phyloP scores from a whole-genome alignment of 2,888 invertebrate species.

The Ennomos quercinarius region DNA sequence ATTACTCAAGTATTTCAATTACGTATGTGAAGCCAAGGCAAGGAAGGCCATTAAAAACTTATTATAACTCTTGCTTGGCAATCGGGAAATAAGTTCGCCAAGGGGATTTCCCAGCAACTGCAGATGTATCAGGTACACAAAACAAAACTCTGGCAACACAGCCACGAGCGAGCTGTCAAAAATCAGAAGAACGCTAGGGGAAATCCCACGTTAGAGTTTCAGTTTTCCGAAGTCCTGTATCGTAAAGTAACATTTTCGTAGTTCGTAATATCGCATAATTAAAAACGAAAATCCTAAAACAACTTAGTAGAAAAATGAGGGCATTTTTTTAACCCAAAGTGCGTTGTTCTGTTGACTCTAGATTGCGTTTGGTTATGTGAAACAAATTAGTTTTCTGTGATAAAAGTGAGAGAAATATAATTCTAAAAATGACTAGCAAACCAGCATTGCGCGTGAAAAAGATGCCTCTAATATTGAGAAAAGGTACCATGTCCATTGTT shows the following conservation, averaged over 20 bases:
- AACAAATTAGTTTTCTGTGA: slow-evolving; percentile 3
- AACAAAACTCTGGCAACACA: background rate
- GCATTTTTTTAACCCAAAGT: background rate
- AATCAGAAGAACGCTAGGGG: background rate
- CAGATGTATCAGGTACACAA: background rate
- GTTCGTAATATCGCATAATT: no score
- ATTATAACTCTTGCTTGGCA: no score
- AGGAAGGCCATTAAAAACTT: no score
- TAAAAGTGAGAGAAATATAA: slow-evolving; percentile 4
- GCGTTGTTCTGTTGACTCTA: no score
- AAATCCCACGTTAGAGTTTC: background rate
- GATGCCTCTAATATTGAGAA: slow-evolving; percentile 4
- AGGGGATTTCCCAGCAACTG: no score
- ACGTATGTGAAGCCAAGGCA: no score
- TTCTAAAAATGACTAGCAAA: slow-evolving; percentile 10
- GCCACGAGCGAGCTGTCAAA: slow-evolving; percentile 5
- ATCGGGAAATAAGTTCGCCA: no score
- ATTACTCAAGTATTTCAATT: no score
- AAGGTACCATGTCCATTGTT: slow-evolving; percentile 1
- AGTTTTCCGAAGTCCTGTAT: no score
- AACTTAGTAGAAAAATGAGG: background rate
- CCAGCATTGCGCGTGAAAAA: background rate
- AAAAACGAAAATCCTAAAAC: background rate
- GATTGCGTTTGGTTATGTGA: slow-evolving; percentile 6
- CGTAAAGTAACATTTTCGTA: no score